Evolutionary conservation across 2,797 vertebrate genomes (phyloP), one percentile per base, ranked within the genome.

Genomic region (Gymnothorax reevesii): DNA sequence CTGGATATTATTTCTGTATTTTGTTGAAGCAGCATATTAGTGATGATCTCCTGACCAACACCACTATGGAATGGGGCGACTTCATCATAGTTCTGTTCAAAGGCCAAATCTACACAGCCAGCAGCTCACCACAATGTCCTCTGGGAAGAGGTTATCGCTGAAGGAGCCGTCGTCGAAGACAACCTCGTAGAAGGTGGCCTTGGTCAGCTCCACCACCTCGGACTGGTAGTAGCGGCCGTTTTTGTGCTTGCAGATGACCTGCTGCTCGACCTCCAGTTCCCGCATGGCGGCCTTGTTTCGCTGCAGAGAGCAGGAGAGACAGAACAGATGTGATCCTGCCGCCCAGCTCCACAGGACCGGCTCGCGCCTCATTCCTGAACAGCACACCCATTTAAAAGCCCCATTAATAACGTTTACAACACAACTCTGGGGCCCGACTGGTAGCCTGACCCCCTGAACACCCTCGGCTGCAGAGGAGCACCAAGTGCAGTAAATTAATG

Each of bases 101-200:
- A 42, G 1, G 33, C 33, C 33, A 42, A 42, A 42, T 15, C 15
- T 59, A 8, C 57, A 59, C 7, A 4, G 62, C 62, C 62, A 4
- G 62, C 10, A 17, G 84, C 92, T 87, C 90, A 99, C 98, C 98
- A 97, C 97, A 42, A 99, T 99, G 91, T 99, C 98, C 90, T 99
- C 98, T 1, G 98, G 98, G 88, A 99, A 98, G 62, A 99, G 97
- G 92, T 99, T 99, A 92, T 99, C 97, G 0, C 98, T 99, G 95
- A 98, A 99, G 79, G 98, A 99, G 49, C 98, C 98, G n/a, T 99
- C 98, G 62, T 99, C 98, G 0, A 99, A 99, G 90, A 98, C 96
- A 87, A 99, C 98, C 92, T 99, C 98, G 0, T 99, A 99, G 95
- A 99, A 99, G 25, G 97, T 99, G 91, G 98, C 98, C 0, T 96